Base-by-base conservation (phyloP, 2,797 vertebrate species). In the Hylomyscus alleni region DNA sequence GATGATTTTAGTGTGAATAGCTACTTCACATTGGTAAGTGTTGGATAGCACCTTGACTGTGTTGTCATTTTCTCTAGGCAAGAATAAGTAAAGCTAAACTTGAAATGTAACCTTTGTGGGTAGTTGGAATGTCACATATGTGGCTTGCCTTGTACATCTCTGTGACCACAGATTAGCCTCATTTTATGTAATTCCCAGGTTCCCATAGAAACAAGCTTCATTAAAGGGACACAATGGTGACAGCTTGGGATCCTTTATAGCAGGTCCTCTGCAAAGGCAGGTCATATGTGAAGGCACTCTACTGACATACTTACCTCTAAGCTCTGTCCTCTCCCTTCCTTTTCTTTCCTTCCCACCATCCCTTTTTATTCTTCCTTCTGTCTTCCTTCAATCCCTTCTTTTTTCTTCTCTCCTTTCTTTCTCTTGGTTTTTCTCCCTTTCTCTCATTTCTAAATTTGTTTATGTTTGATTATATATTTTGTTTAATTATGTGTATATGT, bases 1-100 rank as follows among this genome's bases (percentile, higher is more conserved):
- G 58, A 73, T 86, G n/a, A 91, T 58, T 17, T 6, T 26, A 62
- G 72, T 50, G 0, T 0, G 56, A 81, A 65, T 60, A 2, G 1
- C n/a, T 34, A n/a, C 3, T 37, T 19, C 44, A 29, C 26, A 52
- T 89, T 26, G n/a, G 96, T 97, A 95, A 96, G 97, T 97, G 77
- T 84, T 91, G 78, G 52, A 29, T 62, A 81, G 26, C 56, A 67
- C 40, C 83, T 76, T 88, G n/a, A 6, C 6, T 4, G 3, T 65
- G 47, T 78, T 89, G 24, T 50, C 31, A 26, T 67, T 50, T 22
- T 0, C 58, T 95, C 44, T 75, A 54, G 47, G 29, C 62, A 81
- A 60, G 9, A 82, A 62, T 73, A 81, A 86, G 17, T 15, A 95
- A 95, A 81, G 50, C 2, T 37, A 37, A 13, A 15, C 24, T 52